phyloP scores from a whole-genome alignment of 35 echinoderm and acorn worm species.

The Ophiothrix spiculata region DNA sequence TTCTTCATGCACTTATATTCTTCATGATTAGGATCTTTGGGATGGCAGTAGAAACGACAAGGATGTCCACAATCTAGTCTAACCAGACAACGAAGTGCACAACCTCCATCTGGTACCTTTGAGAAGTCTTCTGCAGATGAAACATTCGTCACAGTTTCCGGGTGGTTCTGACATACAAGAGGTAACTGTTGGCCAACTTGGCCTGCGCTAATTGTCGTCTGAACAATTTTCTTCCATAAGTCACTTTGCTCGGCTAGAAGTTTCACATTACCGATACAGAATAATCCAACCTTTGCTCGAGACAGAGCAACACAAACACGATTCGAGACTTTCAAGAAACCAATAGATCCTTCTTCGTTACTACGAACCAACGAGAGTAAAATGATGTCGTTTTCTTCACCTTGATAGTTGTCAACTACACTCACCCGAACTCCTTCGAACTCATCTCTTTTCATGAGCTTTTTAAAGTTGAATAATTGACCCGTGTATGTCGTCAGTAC shows the following conservation, averaged over 20 bases:
- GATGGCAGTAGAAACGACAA: conserved; percentile 47
- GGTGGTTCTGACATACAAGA: conserved; percentile 76
- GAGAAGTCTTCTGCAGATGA: conserved; percentile 53
- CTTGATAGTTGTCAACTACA: conserved; percentile 87
- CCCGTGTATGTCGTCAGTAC: conserved; percentile 82
- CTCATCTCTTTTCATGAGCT: conserved; percentile 48
- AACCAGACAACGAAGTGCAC: conserved; percentile 24
- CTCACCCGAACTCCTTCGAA: conserved; percentile 76
- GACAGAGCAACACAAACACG: conserved; percentile 92
- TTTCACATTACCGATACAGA: conserved; percentile 78
- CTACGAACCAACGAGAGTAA: conserved; percentile 87
- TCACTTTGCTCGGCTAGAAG: conserved; percentile 60
- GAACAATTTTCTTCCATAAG: conserved; percentile 69
- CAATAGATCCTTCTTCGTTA: conserved; percentile 81
- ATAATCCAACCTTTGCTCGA: conserved; percentile 74
- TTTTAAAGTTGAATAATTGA: conserved; percentile 59
- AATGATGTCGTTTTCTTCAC: conserved; percentile 99
- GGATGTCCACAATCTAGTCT: conserved; percentile 62
- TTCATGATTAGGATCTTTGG: conserved; percentile 29
- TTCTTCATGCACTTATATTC: conserved; percentile 32
- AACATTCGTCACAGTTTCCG: conserved; percentile 30
- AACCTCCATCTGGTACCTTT: conserved; percentile 48
- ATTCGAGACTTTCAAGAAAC: conserved; percentile 83
- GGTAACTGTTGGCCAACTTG: conserved; percentile 36
- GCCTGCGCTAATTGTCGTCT: not conserved